phyloP scores from a whole-genome alignment of 2,797 vertebrate species.

The Lophotriccus pileatus region DNA sequence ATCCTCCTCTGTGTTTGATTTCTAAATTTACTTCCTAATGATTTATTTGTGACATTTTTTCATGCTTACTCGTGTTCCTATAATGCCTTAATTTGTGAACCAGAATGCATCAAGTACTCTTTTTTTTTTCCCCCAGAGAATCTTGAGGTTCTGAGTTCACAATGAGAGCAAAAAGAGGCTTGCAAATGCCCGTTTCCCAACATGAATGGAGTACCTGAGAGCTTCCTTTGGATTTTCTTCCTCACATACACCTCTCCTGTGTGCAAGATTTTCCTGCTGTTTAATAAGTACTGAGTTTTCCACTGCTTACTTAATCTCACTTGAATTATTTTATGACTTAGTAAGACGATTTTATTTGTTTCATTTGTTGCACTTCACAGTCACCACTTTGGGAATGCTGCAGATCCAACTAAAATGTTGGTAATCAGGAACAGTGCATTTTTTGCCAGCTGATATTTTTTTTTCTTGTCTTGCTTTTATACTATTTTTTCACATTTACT shows the following conservation, averaged over 20 bases:
- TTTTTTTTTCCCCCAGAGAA: neutral
- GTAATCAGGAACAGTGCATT: neutral
- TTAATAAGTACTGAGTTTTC: neutral
- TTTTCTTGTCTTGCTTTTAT: too few relatives aligned
- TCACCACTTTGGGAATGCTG: neutral
- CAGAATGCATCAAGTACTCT: neutral
- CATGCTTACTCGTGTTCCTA: neutral
- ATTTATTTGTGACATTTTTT: slow-evolving; percentile 12
- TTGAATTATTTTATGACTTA: neutral
- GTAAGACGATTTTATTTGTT: neutral
- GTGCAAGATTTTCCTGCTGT: neutral
- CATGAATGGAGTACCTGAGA: neutral
- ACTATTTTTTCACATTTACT: neutral
- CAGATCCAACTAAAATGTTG: neutral
- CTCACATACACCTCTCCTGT: neutral
- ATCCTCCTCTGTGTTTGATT: neutral
- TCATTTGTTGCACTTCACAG: neutral
- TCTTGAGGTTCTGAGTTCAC: neutral
- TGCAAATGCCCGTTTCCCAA: neutral
- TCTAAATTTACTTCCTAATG: neutral
- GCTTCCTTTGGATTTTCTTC: neutral
- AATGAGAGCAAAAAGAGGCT: neutral
- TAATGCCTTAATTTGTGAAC: neutral
- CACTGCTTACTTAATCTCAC: neutral
- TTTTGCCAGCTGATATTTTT: neutral